Percentiles rank a stretch among this genome's conserved stretches.
phyloP scores from a whole-genome alignment of 2,888 invertebrate genomes.

The Parascotia fuliginaria region DNA sequence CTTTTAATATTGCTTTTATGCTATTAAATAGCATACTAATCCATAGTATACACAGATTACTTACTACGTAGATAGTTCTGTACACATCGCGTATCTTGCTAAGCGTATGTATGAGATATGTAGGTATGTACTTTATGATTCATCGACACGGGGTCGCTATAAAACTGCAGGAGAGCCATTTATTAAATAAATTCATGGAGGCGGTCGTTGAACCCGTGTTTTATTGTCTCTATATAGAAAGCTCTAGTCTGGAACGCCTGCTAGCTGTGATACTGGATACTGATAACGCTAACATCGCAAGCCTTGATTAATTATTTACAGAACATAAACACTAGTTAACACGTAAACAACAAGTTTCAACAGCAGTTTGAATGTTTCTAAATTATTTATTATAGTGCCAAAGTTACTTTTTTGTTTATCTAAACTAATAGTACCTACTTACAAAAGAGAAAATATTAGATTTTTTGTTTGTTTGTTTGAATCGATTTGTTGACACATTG shows the following conservation, averaged over 20 bases:
- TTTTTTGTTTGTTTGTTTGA: no score
- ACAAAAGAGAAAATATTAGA: no score
- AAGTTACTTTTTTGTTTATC: no score
- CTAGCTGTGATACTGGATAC: neutral
- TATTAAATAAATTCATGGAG: slow-evolving; percentile 53
- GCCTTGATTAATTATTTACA: neutral
- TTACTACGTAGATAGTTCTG: neutral
- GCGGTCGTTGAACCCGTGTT: slow-evolving; percentile 57
- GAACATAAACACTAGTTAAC: no score
- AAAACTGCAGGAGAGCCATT: slow-evolving; percentile 62
- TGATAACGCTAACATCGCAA: neutral
- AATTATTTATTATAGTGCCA: no score
- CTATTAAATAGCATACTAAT: no score
- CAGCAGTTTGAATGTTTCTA: no score
- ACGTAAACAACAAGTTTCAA: no score
- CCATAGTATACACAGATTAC: neutral
- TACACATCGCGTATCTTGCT: neutral
- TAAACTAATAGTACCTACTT: no score
- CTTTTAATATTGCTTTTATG: no score
- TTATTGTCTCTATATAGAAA: slow-evolving; percentile 40
- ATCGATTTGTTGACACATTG: no score
- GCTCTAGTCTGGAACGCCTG: slow-evolving; percentile 34
- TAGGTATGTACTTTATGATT: slow-evolving; percentile 20
- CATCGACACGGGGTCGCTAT: slow-evolving; percentile 34
- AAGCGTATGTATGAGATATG: neutral